Percentiles rank a stretch among this genome's conserved stretches.
These are phyloP conservation scores for Brevipalpus yothersi DNA, from an alignment of 1,140 invertebrate species.

Conservation along the genomic window DNA sequence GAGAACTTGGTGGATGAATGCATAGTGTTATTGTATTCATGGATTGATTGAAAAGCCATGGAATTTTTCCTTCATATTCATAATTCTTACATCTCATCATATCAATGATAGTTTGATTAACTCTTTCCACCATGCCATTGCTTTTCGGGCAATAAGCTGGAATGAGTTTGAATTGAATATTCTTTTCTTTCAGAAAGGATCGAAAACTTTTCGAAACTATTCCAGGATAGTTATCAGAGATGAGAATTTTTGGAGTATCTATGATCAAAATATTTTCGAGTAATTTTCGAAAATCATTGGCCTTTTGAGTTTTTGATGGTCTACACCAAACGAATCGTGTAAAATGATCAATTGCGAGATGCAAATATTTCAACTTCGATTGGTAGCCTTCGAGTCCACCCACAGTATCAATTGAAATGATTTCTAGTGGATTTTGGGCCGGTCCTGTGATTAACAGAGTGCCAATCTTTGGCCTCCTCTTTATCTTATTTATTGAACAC, in stretches of 20 bases:
- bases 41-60: not conserved
- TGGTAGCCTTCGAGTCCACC: slow-evolving; percentile 1
- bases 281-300: not conserved
- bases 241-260: not conserved
- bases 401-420: too few species aligned
- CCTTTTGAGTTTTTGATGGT: not conserved
- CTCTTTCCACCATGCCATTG: not conserved
- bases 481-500: not conserved
- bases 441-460: not conserved
- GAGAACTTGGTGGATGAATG: too few species aligned
- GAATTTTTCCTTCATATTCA: not conserved
- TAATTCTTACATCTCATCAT: not conserved
- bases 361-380: slow-evolving; percentile 3
- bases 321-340: not conserved
- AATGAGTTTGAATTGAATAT: not conserved
- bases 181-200: not conserved
- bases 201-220: not conserved
- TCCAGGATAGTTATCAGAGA: not conserved
- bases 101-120: not conserved
- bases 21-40: not conserved
- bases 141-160: not conserved
- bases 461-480: not conserved
- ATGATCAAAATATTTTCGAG: not conserved
- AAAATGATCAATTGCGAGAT: slow-evolving; percentile 5
- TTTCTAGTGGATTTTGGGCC: slow-evolving; percentile 3